Base-by-base conservation (phyloP, 2,888 invertebrate genomes). In the Cepaea hortensis region DNA sequence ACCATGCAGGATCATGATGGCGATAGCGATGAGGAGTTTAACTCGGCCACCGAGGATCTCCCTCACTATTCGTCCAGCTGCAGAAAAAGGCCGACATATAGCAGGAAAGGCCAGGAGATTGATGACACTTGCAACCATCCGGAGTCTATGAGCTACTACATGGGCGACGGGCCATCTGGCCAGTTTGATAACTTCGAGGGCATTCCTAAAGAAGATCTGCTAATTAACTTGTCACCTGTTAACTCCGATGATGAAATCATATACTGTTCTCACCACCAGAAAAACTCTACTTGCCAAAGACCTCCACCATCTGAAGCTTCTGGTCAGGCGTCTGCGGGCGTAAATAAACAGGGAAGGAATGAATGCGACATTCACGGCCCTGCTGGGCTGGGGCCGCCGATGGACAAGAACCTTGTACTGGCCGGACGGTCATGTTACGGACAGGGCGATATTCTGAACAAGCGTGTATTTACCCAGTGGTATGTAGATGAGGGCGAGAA, bases 91-190 rank as follows among this genome's bases (percentile, higher is more conserved):
- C 61, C 50, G 6, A 81, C 62, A 55, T 7, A 35, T 68, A 1
- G 23, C 3, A 50, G 86, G 48, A 81, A 86, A n/a, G 61, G 70
- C 11, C 86, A 82, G 15, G 86, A 86, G 20, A 86, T 86, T 20
- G 86, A 86, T 7, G 86, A 82, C 70, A 86, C 86, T 0, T 86
- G 86, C 72, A 86, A 86, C n/a, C 86, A 86, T 68, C 82, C 82
- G 18, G 81, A 82, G 18, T 48, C 81, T 3, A 68, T 76, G 48
- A 50, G 76, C 18, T 82, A 77, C 35, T 86, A 68, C 61, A 73
- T 77, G 20, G 82, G 77, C 3, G 77, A 82, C 61, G 86, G 82
- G 3, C 76, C 76, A 11, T 18, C 62, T 3, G 77, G 76, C 7
- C 80, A 76, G 50, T 80, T 72, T 72, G 85, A 79, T 15, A 61